These are phyloP conservation scores for Protaetia brevitarsis DNA, from an alignment of 1,140 invertebrate genomes.

Conservation along the genomic window DNA sequence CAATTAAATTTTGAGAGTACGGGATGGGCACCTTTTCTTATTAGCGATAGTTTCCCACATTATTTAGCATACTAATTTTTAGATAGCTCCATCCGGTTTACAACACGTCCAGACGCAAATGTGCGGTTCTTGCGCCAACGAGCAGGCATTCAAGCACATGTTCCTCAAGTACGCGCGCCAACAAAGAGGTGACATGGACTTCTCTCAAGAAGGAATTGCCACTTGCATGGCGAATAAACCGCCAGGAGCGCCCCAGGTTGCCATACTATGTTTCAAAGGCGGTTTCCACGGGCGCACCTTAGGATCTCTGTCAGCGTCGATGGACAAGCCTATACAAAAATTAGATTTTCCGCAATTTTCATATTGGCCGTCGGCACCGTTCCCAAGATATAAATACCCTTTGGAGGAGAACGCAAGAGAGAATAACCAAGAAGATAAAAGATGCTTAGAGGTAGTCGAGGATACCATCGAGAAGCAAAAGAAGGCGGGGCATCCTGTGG, in stretches of 20 bases:
- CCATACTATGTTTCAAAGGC: slow-evolving; percentile 87
- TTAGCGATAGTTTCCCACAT: background rate
- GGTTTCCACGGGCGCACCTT: slow-evolving; percentile 85
- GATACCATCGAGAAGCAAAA: slow-evolving; percentile 76
- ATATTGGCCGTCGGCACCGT: slow-evolving; percentile 66
- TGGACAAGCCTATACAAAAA: slow-evolving; percentile 95
- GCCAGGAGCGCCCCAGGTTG: slow-evolving; percentile 81
- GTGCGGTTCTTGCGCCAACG: slow-evolving; percentile 95
- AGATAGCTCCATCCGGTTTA: slow-evolving; percentile 65
- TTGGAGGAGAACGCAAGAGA: slow-evolving; percentile 76
- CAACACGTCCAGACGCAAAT: slow-evolving; percentile 89
- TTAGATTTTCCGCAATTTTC: slow-evolving; percentile 90
- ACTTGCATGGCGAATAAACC: slow-evolving; percentile 80
- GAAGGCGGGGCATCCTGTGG: slow-evolving; percentile 77
- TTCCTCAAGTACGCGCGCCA: slow-evolving; percentile 67
- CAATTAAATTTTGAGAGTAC: too few species aligned
- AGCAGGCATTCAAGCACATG: slow-evolving; percentile 92
- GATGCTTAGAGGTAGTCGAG: slow-evolving; percentile 64
- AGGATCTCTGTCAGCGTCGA: slow-evolving; percentile 83
- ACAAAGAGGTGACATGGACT: slow-evolving; percentile 64
- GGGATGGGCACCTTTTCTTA: too few species aligned
- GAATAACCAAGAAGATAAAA: slow-evolving; percentile 78
- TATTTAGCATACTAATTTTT: background rate
- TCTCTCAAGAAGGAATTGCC: slow-evolving; percentile 74
- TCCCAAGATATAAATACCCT: slow-evolving; percentile 91